These are phyloP conservation scores for Pagrus major DNA, from an alignment of 2,113 vertebrate genomes.

Conservation along the genomic window DNA sequence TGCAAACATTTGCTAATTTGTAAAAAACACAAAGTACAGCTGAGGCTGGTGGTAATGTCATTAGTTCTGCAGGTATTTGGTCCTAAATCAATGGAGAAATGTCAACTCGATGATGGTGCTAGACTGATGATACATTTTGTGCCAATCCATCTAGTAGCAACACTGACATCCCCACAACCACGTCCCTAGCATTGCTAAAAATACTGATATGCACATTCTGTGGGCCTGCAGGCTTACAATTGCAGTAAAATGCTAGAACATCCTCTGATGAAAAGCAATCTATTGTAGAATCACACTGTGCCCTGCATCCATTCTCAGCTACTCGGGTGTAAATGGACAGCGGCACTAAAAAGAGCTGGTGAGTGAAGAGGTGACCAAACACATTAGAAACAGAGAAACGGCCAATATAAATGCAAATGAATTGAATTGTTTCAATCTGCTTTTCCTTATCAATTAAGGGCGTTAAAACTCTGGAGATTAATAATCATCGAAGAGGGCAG, in stretches of 20 bases:
- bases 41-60: not conserved
- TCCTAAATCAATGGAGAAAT: not conserved
- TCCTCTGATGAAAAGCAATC: constrained; percentile 36
- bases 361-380: constrained; percentile 22
- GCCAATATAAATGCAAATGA: constrained; percentile 49
- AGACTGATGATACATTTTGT: not conserved
- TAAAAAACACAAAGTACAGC: not conserved
- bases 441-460: constrained; percentile 8
- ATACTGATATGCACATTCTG: constrained; percentile 7
- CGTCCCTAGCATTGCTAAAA: not conserved
- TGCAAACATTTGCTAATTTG: not conserved
- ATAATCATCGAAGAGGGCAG: not conserved
- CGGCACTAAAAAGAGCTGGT: not conserved
- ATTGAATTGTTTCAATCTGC: constrained; percentile 1
- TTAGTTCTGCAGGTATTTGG: not conserved
- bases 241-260: constrained; percentile 17
- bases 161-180: not conserved
- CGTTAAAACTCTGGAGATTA: constrained; percentile 12
- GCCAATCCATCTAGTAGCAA: not conserved
- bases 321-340: not conserved
- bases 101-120: not conserved
- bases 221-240: not conserved
- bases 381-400: constrained; percentile 33
- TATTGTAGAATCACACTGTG: not conserved
- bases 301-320: constrained; percentile 5